Base-by-base conservation (phyloP, 2,113 vertebrate species). In the Oryzias celebensis region DNA sequence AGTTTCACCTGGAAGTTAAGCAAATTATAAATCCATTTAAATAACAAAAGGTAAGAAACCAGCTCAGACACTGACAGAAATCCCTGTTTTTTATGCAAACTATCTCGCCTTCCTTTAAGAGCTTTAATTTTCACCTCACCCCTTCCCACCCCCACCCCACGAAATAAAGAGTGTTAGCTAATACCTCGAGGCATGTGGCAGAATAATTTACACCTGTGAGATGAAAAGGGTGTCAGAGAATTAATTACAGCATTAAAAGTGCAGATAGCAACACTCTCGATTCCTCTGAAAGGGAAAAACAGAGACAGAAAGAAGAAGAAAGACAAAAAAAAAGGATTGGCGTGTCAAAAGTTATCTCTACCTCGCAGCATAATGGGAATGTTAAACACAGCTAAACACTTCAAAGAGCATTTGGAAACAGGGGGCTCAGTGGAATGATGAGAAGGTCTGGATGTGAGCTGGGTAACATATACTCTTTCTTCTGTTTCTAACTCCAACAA, bases 171-270 rank as follows among this genome's bases (percentile, higher is more conserved):
- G 80, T 69, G 76, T 80, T 72, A 68, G 78, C 65, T 79, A 64
- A 71, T 77, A 85, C 82, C 87, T 73, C 0, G 58, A 85, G 86
- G 83, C 74, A 70, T 45, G 68, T 69, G 23, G 61, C 22, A 36
- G 73, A 77, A 80, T 88, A 68, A 87, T 85, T 86, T 80, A 68
- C 81, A 73, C 64, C 31, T 45, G 41, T 31, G 55, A 80, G 71
- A 79, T 83, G 74, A 84, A 77, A 84, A 71, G 65, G 73, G 80
- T 90, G 87, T 78, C 71, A 59, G 56, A 15, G 78, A 88, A 85
- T 89, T 86, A 88, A 90, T 83, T 83, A 83, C 41, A 23, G 73
- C 71, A 72, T 77, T 84, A 84, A 80, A 75, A 60, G 72, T 81
- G 71, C 70, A 86, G 87, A 85, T 87, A 84, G 63, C 72, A 73